These are phyloP conservation scores for Calcarius lapponicus DNA, from an alignment of 2,797 vertebrate genomes.

Conservation along the genomic window DNA sequence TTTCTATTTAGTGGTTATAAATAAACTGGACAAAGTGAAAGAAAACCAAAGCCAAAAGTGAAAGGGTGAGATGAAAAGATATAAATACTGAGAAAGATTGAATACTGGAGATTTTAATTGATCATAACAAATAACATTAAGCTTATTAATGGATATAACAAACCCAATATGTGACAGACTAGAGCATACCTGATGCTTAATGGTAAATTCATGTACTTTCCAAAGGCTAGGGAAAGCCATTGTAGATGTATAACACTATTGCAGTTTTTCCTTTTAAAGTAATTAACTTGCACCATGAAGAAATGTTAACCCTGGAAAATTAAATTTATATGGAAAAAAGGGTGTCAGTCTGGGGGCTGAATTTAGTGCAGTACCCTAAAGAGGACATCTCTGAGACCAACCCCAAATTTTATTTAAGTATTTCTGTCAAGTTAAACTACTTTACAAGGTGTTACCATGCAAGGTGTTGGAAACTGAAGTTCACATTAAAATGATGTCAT, in stretches of 20 bases:
- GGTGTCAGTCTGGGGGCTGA: not conserved
- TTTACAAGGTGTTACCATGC: conserved; percentile 23
- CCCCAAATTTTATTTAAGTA: not conserved
- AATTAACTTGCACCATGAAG: not conserved
- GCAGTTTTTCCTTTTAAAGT: conserved; percentile 33
- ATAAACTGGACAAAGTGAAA: not conserved
- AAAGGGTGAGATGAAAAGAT: not conserved
- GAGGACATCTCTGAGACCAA: conserved; percentile 20
- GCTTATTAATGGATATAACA: conserved; percentile 56
- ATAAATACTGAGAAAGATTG: not conserved
- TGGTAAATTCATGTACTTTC: conserved; percentile 41
- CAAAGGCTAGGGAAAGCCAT: not conserved
- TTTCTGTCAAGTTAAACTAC: conserved; percentile 27
- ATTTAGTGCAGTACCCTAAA: conserved; percentile 32
- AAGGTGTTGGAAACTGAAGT: not conserved
- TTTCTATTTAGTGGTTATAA: not conserved
- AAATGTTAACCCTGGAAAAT: conserved; percentile 2
- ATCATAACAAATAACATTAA: not conserved
- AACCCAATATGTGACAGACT: not conserved
- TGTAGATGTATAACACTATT: not conserved
- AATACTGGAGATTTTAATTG: not conserved
- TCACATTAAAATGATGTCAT: not conserved
- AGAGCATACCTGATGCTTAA: conserved; percentile 20
- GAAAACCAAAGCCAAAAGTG: not conserved
- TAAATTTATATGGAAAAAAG: conserved; percentile 6